These are phyloP conservation scores for Matsumurasca onukii DNA, from an alignment of 1,140 invertebrate species.

Conservation along the genomic window DNA sequence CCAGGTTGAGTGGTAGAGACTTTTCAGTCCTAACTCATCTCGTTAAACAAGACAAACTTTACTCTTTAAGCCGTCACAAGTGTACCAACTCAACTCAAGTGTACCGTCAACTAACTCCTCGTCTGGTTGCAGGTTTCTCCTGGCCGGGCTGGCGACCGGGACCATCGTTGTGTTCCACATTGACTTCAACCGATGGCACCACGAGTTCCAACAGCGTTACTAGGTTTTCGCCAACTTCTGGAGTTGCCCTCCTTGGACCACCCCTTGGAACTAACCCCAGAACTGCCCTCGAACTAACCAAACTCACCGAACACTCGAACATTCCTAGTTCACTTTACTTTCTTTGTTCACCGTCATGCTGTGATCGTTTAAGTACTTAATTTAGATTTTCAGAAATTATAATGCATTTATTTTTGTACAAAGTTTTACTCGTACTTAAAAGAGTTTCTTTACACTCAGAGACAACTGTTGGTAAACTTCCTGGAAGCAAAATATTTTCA, in stretches of 20 bases:
- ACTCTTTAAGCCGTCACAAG: too few species aligned
- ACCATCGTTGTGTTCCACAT: slow-evolving; percentile 98
- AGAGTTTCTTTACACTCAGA: not conserved
- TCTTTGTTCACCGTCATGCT: not conserved
- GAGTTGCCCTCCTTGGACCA: slow-evolving; percentile 21
- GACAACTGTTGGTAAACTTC: too few species aligned
- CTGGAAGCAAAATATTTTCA: too few species aligned
- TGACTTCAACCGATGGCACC: slow-evolving; percentile 99
- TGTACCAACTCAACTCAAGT: too few species aligned
- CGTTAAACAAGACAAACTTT: too few species aligned
- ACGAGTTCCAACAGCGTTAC: slow-evolving; percentile 94
- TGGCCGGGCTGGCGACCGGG: slow-evolving; percentile 95
- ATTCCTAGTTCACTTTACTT: not conserved
- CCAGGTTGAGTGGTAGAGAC: too few species aligned
- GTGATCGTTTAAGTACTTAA: slow-evolving; percentile 21
- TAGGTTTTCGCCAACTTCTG: slow-evolving; percentile 47
- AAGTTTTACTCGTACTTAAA: slow-evolving; percentile 25
- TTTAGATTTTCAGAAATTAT: slow-evolving; percentile 16
- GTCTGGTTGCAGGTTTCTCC: slow-evolving; percentile 89
- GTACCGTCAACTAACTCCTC: too few species aligned
- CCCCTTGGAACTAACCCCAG: slow-evolving; percentile 26
- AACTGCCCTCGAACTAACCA: not conserved
- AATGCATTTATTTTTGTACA: slow-evolving; percentile 24
- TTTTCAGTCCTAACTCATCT: too few species aligned
- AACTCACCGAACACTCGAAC: not conserved